A percentile compares a stretch with the other conserved stretches of the same genome.
phyloP scores from a whole-genome alignment of 1,140 invertebrate genomes.

The Carcinoscorpius rotundicauda region DNA sequence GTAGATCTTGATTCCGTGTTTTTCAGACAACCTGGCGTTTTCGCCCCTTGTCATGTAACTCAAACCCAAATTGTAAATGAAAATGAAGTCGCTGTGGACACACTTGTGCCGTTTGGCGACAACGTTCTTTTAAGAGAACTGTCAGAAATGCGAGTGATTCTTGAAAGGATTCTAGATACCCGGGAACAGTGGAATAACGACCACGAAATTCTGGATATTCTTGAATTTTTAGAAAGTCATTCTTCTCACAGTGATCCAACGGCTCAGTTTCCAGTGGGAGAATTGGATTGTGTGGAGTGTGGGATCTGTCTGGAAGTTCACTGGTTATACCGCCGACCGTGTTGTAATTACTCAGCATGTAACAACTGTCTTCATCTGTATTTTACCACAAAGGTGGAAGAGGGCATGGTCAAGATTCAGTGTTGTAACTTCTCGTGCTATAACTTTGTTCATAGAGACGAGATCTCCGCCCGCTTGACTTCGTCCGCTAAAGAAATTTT shows the following conservation, averaged over 20 bases:
- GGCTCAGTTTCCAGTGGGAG: slow-evolving; percentile 19
- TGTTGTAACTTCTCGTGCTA: slow-evolving; percentile 30
- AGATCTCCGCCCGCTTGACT: slow-evolving; percentile 29
- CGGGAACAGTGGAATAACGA: slow-evolving; percentile 1
- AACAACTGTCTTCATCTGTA: slow-evolving; percentile 30
- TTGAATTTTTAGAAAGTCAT: slow-evolving; percentile 7
- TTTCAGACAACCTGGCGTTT: neutral
- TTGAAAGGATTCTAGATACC: slow-evolving; percentile 11
- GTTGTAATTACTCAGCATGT: slow-evolving; percentile 32
- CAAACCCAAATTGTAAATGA: neutral
- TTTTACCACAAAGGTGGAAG: slow-evolving; percentile 26
- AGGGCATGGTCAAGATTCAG: slow-evolving; percentile 30
- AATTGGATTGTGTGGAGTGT: slow-evolving; percentile 21
- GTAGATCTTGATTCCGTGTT: neutral
- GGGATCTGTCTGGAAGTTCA: slow-evolving; percentile 20
- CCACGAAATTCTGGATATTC: slow-evolving; percentile 2
- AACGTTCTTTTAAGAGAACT: slow-evolving; percentile 5
- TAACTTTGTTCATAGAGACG: slow-evolving; percentile 30
- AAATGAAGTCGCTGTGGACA: neutral
- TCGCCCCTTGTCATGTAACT: neutral
- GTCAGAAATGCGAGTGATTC: slow-evolving; percentile 9
- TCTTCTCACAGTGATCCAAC: neutral
- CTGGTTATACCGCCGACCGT: slow-evolving; percentile 26
- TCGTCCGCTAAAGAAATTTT: slow-evolving; percentile 30
- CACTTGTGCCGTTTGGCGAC: no score